Percentiles rank a stretch among this genome's conserved stretches.
Evolutionary conservation across 2,888 invertebrate genomes (phyloP).

Genomic region (Ochropacha duplaris): DNA sequence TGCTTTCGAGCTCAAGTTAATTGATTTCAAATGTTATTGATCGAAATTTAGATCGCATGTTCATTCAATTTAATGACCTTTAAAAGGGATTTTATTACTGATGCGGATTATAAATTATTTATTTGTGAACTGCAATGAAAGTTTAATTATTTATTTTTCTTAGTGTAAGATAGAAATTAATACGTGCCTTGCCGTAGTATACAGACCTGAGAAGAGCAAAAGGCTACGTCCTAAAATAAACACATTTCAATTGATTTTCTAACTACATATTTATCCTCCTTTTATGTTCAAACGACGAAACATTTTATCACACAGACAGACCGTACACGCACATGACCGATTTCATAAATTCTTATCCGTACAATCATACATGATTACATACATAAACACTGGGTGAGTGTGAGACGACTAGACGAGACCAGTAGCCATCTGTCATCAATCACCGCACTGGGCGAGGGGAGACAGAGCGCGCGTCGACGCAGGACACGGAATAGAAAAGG

Average conservation of each 20-base stretch:
- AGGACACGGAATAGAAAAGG: background rate
- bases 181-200: too few relatives aligned
- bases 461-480: background rate
- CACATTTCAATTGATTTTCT: too few relatives aligned
- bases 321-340: background rate
- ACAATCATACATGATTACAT: background rate
- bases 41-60: conserved; percentile 29
- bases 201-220: too few relatives aligned
- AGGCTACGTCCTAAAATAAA: too few relatives aligned
- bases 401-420: too few relatives aligned
- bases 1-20: conserved; percentile 43
- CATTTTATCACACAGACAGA: background rate
- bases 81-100: conserved; percentile 29
- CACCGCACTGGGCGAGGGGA: background rate
- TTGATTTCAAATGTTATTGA: conserved; percentile 46
- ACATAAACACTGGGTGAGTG: background rate
- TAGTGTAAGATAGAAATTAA: background rate
- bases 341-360: background rate
- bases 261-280: too few relatives aligned
- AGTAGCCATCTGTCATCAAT: background rate
- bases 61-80: conserved; percentile 37
- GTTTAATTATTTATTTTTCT: background rate
- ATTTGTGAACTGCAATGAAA: background rate
- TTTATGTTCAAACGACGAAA: background rate
- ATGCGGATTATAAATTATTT: conserved; percentile 12